A percentile compares a stretch with the other conserved stretches of the same genome.
These are phyloP conservation scores for Cordilura impudica DNA, from an alignment of 2,888 invertebrate species.

Conservation along the genomic window DNA sequence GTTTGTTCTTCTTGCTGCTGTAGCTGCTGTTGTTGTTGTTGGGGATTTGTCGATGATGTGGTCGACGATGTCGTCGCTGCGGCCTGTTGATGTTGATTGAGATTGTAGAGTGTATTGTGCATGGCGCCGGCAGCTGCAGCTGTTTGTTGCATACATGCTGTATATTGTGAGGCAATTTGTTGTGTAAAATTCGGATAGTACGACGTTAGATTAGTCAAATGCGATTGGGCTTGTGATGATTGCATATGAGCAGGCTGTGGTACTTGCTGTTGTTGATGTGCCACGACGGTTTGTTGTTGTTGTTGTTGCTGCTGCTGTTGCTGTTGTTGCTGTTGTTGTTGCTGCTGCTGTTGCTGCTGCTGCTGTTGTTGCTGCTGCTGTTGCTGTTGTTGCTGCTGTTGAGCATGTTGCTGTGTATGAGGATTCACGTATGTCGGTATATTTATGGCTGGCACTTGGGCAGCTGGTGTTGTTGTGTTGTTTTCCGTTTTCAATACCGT, in stretches of 20 bases:
- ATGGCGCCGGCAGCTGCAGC: conserved; percentile 66
- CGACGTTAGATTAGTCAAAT: conserved; percentile 80
- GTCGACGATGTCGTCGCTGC: conserved; percentile 66
- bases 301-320: conserved; percentile 67
- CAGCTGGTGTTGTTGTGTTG: conserved; percentile 72
- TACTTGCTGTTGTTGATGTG: conserved; percentile 79
- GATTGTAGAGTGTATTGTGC: conserved; percentile 65
- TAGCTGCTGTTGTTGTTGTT: conserved; percentile 68
- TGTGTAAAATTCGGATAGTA: conserved; percentile 77
- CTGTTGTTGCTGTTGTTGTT: conserved; percentile 71
- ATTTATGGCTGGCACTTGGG: conserved; percentile 73
- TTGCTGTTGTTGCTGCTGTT: conserved; percentile 75
- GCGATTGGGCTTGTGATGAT: conserved; percentile 85
- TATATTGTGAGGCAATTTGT: conserved; percentile 76
- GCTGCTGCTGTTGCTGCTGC: conserved; percentile 70
- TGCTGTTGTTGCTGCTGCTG: conserved; percentile 79
- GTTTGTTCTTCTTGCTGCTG: conserved; percentile 70
- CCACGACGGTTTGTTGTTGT: conserved; percentile 65
- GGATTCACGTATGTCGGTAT: conserved; percentile 79
- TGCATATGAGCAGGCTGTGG: conserved; percentile 86
- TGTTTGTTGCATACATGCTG: conserved; percentile 75
- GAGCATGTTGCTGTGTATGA: conserved; percentile 66
- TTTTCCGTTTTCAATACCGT: conserved; percentile 79
- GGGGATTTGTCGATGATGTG: conserved; percentile 66
- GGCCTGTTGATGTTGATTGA: conserved; percentile 68